Conservation (phyloP, 2,113 vertebrate species). For the Campylorhamphus procurvoides region DNA sequence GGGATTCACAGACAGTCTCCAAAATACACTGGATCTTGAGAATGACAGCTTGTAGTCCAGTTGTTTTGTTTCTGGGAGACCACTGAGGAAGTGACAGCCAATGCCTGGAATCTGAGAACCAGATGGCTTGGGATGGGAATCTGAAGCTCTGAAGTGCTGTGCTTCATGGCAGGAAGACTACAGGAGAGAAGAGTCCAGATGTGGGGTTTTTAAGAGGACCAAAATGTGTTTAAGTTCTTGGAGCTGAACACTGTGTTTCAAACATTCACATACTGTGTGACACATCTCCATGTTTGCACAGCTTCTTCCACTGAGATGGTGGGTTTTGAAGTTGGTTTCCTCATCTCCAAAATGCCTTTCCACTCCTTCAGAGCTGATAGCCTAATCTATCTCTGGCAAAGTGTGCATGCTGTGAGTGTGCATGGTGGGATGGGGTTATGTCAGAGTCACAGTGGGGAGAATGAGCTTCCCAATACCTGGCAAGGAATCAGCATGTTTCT, state of each 20-base stretch:
- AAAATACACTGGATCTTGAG: background rate
- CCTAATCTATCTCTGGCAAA: background rate
- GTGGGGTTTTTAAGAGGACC: background rate
- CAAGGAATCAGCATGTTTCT: background rate
- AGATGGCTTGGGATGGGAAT: background rate
- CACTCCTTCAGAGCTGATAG: background rate
- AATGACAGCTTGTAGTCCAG: background rate
- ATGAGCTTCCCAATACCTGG: background rate
- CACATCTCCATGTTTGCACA: background rate
- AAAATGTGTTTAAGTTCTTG: background rate
- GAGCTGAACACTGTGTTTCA: background rate
- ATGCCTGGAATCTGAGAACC: background rate
- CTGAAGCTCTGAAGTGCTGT: background rate
- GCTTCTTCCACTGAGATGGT: background rate
- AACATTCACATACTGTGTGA: background rate
- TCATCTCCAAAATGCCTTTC: background rate
- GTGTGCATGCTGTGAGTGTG: background rate
- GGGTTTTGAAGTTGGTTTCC: background rate
- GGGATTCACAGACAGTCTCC: background rate
- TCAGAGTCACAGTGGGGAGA: background rate
- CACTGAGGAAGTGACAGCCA: background rate
- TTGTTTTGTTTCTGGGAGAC: background rate
- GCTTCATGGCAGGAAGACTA: background rate
- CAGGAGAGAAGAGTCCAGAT: background rate
- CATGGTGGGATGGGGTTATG: background rate